Evolutionary conservation across 1,140 invertebrate genomes (phyloP).

Genomic region (Sarcophaga peregrina): DNA sequence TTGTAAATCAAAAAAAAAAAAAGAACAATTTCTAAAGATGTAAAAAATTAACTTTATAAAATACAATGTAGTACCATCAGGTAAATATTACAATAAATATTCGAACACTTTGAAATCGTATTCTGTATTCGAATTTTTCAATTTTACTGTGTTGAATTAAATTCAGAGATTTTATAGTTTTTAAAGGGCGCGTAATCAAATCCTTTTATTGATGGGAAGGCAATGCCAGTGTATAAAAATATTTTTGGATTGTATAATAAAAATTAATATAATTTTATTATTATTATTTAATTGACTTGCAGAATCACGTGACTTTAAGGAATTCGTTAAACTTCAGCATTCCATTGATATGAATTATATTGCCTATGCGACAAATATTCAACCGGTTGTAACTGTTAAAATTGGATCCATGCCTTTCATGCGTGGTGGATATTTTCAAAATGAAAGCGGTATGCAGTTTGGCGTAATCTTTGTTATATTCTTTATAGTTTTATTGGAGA

Average conservation of each 20-base stretch:
- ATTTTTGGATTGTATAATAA: neutral
- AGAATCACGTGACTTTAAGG: constrained; percentile 29
- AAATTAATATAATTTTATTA: neutral
- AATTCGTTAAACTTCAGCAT: constrained; percentile 56
- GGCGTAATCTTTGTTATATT: constrained; percentile 55
- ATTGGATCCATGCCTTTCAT: constrained; percentile 56
- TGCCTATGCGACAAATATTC: constrained; percentile 22
- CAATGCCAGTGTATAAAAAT: no score
- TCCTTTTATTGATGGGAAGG: no score
- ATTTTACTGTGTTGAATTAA: no score
- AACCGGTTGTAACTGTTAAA: constrained; percentile 43
- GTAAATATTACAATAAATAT: no score
- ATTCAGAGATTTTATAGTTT: no score
- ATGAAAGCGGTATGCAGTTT: constrained; percentile 53
- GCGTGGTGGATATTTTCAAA: constrained; percentile 49
- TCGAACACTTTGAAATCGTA: no score
- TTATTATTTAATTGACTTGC: neutral
- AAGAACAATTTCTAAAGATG: no score
- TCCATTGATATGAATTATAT: constrained; percentile 57
- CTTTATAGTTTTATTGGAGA: constrained; percentile 54
- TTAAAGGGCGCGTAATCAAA: no score
- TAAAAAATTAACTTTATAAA: no score
- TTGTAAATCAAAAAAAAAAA: no score
- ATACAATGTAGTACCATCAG: no score
- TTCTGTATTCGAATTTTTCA: no score